Percentiles rank a stretch among this genome's conserved stretches.
These are phyloP conservation scores for Cathartes aura DNA, from an alignment of 2,113 vertebrate genomes.

Conservation along the genomic window DNA sequence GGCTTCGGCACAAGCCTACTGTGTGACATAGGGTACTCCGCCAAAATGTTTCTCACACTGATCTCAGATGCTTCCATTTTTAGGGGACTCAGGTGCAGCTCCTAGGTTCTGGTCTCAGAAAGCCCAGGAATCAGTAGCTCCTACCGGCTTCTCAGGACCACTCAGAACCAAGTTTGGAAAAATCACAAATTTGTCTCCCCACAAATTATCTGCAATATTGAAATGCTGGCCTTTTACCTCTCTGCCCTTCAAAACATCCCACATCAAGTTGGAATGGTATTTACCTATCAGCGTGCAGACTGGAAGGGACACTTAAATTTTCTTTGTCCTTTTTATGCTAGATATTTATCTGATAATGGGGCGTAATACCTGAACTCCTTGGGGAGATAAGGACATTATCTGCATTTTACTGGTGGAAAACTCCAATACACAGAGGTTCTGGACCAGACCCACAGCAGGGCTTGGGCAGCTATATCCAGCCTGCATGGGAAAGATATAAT, in stretches of 20 bases:
- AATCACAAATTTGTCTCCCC: not conserved
- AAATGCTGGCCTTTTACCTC: not conserved
- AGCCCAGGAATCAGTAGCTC: not conserved
- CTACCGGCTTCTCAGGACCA: not conserved
- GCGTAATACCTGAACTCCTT: not conserved
- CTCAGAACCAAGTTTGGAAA: not conserved
- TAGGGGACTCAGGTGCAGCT: not conserved
- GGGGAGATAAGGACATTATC: not conserved
- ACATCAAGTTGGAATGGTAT: not conserved
- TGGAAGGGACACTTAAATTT: not conserved
- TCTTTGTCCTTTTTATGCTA: not conserved
- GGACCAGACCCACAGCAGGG: not conserved
- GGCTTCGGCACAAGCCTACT: conserved; percentile 45
- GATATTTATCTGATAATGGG: not conserved
- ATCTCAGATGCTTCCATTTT: conserved; percentile 3
- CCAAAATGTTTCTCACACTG: conserved; percentile 43
- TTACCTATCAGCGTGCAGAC: not conserved
- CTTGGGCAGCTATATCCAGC: not conserved
- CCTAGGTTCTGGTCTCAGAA: not conserved
- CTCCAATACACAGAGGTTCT: not conserved
- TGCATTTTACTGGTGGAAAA: not conserved
- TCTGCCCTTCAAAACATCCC: not conserved
- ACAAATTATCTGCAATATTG: not conserved
- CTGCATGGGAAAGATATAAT: conserved; percentile 24
- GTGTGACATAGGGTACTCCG: conserved; percentile 23